Evolutionary conservation across 2,113 vertebrate species (phyloP).

Genomic region (Nothocercus julius): DNA sequence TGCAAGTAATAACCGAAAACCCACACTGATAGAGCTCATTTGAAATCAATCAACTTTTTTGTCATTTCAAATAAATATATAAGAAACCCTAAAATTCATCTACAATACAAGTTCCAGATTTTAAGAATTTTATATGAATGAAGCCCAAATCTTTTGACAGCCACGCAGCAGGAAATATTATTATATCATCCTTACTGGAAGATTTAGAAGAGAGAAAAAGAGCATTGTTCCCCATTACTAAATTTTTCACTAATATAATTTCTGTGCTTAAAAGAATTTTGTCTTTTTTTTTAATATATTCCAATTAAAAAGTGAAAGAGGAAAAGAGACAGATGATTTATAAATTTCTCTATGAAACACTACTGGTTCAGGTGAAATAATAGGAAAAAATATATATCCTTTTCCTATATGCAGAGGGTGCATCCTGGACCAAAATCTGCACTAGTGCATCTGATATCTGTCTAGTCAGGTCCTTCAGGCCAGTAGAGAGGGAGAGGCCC

Average conservation of each 20-base stretch:
- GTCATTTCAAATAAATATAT: neutral
- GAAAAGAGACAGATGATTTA: neutral
- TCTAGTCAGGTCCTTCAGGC: neutral
- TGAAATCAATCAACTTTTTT: neutral
- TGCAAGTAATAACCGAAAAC: neutral
- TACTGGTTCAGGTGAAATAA: rapidly evolving
- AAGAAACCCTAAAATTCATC: neutral
- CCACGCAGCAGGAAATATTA: neutral
- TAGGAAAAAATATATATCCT: neutral
- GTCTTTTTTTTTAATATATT: neutral
- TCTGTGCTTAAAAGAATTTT: neutral
- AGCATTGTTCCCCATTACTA: neutral
- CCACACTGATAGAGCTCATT: neutral
- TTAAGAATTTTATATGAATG: neutral
- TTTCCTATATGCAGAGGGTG: neutral
- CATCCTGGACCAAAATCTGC: neutral
- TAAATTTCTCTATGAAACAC: neutral
- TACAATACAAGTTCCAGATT: neutral
- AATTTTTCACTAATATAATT: neutral
- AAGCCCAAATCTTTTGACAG: neutral
- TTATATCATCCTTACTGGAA: rapidly evolving
- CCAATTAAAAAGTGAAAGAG: neutral
- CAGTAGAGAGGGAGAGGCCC: neutral
- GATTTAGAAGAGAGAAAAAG: neutral
- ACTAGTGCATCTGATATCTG: neutral